Conservation (phyloP, 2,888 invertebrate genomes). For the Vanessa cardui region DNA sequence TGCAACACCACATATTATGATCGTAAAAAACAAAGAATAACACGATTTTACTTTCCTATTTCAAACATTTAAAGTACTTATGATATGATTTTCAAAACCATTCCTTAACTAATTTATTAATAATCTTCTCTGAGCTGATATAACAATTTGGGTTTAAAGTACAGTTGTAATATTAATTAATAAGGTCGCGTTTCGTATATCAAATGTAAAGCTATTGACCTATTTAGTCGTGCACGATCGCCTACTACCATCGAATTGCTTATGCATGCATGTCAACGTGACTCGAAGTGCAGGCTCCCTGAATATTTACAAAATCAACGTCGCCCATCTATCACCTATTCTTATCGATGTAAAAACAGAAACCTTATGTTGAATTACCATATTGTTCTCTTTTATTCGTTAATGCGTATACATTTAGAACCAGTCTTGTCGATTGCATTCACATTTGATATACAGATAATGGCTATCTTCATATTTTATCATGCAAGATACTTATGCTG, state of each 20-base stretch:
- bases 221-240: constrained; percentile 71
- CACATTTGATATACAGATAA: constrained; percentile 28
- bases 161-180: background rate
- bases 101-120: too few species aligned
- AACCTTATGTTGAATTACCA: constrained; percentile 26
- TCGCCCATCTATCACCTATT: constrained; percentile 48
- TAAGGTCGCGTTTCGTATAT: constrained; percentile 27
- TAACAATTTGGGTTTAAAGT: background rate
- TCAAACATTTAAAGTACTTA: too few species aligned
- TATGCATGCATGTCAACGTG: constrained; percentile 76
- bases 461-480: constrained; percentile 38
- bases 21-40: constrained; percentile 15
- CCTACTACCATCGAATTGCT: constrained; percentile 66
- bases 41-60: background rate
- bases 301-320: constrained; percentile 59
- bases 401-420: constrained; percentile 4
- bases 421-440: constrained; percentile 22
- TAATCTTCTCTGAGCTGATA: too few species aligned
- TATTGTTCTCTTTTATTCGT: constrained; percentile 15
- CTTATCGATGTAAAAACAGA: constrained; percentile 42
- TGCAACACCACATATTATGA: constrained; percentile 8
- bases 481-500: constrained; percentile 33
- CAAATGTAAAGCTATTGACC: constrained; percentile 64
- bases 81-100: too few species aligned
- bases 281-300: constrained; percentile 61